Conservation (phyloP, 2,113 vertebrate genomes). For the Ramphastos sulfuratus region DNA sequence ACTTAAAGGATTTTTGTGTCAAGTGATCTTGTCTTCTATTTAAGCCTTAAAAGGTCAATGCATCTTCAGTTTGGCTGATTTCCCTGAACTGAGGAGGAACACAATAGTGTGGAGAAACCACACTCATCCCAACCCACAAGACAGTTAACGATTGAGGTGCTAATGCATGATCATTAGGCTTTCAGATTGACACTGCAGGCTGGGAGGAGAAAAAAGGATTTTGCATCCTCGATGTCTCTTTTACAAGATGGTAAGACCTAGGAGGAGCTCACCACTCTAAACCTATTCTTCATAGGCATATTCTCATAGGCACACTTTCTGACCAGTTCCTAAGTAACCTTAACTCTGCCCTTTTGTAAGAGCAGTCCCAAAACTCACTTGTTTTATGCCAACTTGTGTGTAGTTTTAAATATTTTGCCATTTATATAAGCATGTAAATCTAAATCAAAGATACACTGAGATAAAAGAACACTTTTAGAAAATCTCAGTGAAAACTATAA, state of each 20-base stretch:
- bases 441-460: neutral
- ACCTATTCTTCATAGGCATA: neutral
- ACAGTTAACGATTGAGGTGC: neutral
- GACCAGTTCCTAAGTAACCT: neutral
- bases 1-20: neutral
- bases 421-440: neutral
- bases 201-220: neutral
- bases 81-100: neutral
- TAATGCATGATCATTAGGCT: neutral
- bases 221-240: neutral
- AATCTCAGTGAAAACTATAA: neutral
- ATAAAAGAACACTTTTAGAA: neutral
- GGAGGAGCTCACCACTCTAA: neutral
- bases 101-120: neutral
- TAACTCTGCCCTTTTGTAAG: neutral
- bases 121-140: neutral
- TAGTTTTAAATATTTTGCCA: neutral
- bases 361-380: neutral
- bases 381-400: neutral
- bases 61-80: neutral
- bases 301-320: neutral
- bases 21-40: neutral
- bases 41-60: neutral
- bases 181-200: neutral
- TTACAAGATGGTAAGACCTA: neutral